phyloP scores from a whole-genome alignment of 2,888 invertebrate genomes.

The Hartigia nigra region DNA sequence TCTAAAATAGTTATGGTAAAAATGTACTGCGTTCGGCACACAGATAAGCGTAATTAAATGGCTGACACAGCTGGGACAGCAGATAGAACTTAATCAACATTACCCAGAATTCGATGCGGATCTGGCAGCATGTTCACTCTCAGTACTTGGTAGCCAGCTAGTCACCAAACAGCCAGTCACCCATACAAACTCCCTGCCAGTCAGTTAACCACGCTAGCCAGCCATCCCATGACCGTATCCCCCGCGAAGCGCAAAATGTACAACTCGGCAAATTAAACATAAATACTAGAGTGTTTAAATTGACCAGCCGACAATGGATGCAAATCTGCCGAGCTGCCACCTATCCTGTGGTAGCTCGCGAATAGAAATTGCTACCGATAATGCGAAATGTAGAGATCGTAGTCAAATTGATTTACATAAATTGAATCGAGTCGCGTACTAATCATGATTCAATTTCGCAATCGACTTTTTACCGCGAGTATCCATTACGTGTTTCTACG shows the following conservation, averaged over 20 bases:
- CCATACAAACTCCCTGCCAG: too few species aligned
- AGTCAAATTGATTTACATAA: constrained; percentile 55
- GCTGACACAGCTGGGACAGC: constrained; percentile 35
- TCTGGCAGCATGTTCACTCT: constrained; percentile 2
- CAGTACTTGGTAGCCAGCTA: too few species aligned
- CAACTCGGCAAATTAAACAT: constrained; percentile 37
- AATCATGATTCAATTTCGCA: constrained; percentile 30
- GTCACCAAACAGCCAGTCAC: too few species aligned
- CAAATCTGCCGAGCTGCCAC: constrained; percentile 40
- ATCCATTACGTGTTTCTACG: too few species aligned
- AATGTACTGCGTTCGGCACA: too few species aligned
- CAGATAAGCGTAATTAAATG: constrained; percentile 30
- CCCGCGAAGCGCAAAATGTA: background rate
- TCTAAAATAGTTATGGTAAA: too few species aligned
- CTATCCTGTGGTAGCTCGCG: constrained; percentile 13
- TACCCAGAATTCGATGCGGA: constrained; percentile 37
- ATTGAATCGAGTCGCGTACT: constrained; percentile 33
- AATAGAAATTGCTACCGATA: constrained; percentile 47
- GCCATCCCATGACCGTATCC: background rate
- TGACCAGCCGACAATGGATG: constrained; percentile 45
- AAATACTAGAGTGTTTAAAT: constrained; percentile 44
- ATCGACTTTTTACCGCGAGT: too few species aligned
- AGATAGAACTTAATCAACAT: constrained; percentile 47
- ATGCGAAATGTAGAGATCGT: constrained; percentile 41
- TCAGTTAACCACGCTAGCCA: background rate